Conservation (phyloP, 2,113 vertebrate genomes). For the Suricata suricatta region DNA sequence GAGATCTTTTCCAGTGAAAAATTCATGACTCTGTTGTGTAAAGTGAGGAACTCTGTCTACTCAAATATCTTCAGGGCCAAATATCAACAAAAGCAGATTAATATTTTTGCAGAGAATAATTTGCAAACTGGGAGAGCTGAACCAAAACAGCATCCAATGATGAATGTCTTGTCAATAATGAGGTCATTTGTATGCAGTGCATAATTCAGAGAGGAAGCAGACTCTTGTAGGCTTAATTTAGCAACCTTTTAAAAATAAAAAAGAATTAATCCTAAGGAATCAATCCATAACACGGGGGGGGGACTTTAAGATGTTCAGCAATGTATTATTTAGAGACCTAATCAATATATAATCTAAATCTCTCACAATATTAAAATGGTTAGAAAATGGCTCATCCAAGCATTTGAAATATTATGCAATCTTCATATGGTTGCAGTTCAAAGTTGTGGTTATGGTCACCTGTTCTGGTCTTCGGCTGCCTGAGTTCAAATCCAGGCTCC, state of each 20-base stretch:
- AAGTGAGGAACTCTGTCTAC: constrained; percentile 37
- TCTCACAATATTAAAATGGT: background rate
- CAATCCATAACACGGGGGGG: background rate
- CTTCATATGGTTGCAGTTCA: background rate
- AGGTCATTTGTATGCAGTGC: constrained; percentile 66
- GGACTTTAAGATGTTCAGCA: background rate
- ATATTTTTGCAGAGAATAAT: constrained; percentile 67
- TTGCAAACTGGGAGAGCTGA: constrained; percentile 51
- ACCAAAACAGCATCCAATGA: constrained; percentile 50
- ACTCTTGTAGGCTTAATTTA: constrained; percentile 41
- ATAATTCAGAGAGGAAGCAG: constrained; percentile 54
- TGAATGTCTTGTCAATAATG: constrained; percentile 61
- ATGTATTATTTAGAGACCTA: background rate
- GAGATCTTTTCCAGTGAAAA: constrained; percentile 54
- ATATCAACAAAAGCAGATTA: constrained; percentile 54
- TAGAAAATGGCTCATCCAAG: background rate
- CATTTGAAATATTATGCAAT: background rate
- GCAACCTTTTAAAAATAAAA: constrained; percentile 55
- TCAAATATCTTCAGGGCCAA: constrained; percentile 47
- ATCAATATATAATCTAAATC: background rate
- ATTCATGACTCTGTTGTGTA: constrained; percentile 34
- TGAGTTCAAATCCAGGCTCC: background rate
- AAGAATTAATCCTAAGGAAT: constrained; percentile 25
- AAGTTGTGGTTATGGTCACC: background rate
- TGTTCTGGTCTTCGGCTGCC: background rate